These are phyloP conservation scores for Mustela nigripes DNA, from an alignment of 2,113 vertebrate genomes.

Conservation along the genomic window DNA sequence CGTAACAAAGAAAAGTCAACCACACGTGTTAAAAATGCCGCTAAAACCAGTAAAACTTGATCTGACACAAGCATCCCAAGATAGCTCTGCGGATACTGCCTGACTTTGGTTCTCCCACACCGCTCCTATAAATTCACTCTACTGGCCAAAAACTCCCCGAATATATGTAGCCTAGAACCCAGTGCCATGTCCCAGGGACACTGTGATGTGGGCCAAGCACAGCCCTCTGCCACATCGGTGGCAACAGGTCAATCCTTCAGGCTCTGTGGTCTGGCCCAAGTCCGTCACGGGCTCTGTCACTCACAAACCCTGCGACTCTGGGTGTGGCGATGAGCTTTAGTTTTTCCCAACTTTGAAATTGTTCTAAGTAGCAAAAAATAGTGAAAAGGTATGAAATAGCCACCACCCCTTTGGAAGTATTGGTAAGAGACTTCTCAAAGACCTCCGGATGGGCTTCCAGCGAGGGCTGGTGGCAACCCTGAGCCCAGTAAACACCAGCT, in stretches of 20 bases:
- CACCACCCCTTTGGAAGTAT: neutral
- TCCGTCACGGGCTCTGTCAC: neutral
- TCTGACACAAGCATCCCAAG: neutral
- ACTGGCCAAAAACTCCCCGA: neutral
- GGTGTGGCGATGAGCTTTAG: neutral
- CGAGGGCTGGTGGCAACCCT: neutral
- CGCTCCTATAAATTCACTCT: neutral
- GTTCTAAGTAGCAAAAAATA: neutral
- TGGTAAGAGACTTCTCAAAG: neutral
- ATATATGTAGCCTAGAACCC: neutral
- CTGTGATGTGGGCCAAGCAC: fast-evolving
- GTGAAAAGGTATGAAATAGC: neutral
- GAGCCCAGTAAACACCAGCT: neutral
- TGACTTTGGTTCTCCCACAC: neutral
- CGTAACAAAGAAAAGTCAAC: neutral
- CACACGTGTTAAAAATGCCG: neutral
- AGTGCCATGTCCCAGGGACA: fast-evolving
- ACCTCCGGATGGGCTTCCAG: too few relatives aligned
- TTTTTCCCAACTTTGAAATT: neutral
- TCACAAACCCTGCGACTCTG: fast-evolving
- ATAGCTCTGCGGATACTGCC: neutral
- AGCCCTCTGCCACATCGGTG: neutral
- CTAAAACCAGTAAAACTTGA: neutral
- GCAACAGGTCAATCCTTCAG: neutral
- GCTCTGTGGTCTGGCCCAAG: neutral